These are phyloP conservation scores for Drosophila kambysellisi DNA, from an alignment of 2,888 invertebrate species.

Conservation along the genomic window DNA sequence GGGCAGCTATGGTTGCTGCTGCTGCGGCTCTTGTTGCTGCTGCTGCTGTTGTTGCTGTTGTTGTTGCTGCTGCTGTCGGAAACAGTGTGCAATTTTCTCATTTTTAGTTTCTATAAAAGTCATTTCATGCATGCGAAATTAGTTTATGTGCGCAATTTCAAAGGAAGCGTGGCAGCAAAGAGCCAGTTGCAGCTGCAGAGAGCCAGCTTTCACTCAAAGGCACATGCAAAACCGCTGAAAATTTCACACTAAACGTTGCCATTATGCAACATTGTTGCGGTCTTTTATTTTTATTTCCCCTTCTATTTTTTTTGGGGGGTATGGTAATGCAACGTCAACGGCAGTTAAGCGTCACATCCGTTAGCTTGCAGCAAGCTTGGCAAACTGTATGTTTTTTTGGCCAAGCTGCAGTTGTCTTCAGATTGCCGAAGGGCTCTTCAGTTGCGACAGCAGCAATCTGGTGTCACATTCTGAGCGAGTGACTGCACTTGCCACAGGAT, in stretches of 20 bases:
- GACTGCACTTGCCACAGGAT: slow-evolving; percentile 2
- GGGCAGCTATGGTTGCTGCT: background rate
- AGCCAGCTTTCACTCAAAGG: slow-evolving; percentile 18
- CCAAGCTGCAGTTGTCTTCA: slow-evolving; percentile 22
- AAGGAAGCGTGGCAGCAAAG: slow-evolving; percentile 38
- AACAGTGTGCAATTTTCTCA: slow-evolving; percentile 64
- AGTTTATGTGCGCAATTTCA: slow-evolving; percentile 78
- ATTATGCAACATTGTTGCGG: slow-evolving; percentile 73
- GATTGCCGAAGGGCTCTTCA: background rate
- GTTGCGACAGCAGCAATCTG: slow-evolving; percentile 8
- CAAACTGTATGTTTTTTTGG: background rate
- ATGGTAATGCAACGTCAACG: slow-evolving; percentile 14
- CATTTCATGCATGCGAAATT: slow-evolving; percentile 79
- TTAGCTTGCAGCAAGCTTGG: slow-evolving; percentile 13
- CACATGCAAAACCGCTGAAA: slow-evolving; percentile 49
- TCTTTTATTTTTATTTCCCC: background rate
- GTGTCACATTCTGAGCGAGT: slow-evolving; percentile 11
- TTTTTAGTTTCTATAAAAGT: slow-evolving; percentile 66
- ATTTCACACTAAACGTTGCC: slow-evolving; percentile 75
- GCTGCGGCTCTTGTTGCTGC: slow-evolving; percentile 16
- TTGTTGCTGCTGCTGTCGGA: slow-evolving; percentile 26
- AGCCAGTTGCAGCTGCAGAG: background rate
- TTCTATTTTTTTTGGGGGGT: background rate
- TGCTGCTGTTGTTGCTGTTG: background rate
- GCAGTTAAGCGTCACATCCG: slow-evolving; percentile 22